phyloP scores from a whole-genome alignment of 2,888 invertebrate genomes.

The Pasiphila rectangulata region DNA sequence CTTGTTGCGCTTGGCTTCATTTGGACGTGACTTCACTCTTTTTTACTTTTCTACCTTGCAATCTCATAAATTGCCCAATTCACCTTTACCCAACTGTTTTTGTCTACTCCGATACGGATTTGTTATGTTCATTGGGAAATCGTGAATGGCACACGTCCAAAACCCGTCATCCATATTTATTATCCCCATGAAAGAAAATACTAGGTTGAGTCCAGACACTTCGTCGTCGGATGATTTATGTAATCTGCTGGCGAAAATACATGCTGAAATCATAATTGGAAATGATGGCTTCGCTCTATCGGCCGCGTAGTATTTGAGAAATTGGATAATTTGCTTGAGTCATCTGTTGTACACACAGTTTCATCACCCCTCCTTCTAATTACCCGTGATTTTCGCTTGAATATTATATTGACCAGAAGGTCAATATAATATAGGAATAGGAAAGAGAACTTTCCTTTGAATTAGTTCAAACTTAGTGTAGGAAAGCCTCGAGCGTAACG shows the following conservation, averaged over 20 bases:
- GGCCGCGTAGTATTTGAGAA: slow-evolving; percentile 46
- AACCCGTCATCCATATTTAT: slow-evolving; percentile 44
- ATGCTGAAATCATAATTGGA: slow-evolving; percentile 39
- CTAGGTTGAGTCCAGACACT: slow-evolving; percentile 42
- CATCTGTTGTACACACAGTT: slow-evolving; percentile 34
- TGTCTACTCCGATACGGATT: slow-evolving; percentile 48
- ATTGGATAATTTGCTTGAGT: slow-evolving; percentile 48
- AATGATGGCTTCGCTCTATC: slow-evolving; percentile 42
- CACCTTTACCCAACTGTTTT: slow-evolving; percentile 53
- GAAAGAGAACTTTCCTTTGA: too few relatives aligned
- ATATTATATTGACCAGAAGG: too few relatives aligned
- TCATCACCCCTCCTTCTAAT: not conserved
- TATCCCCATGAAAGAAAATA: slow-evolving; percentile 57
- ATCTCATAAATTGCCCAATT: slow-evolving; percentile 65
- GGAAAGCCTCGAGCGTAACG: too few relatives aligned
- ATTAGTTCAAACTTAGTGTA: too few relatives aligned
- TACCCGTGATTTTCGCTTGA: not conserved
- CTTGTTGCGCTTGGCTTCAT: slow-evolving; percentile 66
- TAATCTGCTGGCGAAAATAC: slow-evolving; percentile 30
- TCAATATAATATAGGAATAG: too few relatives aligned
- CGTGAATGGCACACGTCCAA: slow-evolving; percentile 62
- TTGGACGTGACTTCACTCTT: slow-evolving; percentile 66
- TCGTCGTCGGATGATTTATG: slow-evolving; percentile 38
- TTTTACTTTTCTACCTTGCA: slow-evolving; percentile 66
- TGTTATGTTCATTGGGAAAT: slow-evolving; percentile 51